Evolutionary conservation across 2,888 invertebrate species (phyloP), one percentile per base, ranked within the genome.

Genomic region (Yponomeuta cagnagella): DNA sequence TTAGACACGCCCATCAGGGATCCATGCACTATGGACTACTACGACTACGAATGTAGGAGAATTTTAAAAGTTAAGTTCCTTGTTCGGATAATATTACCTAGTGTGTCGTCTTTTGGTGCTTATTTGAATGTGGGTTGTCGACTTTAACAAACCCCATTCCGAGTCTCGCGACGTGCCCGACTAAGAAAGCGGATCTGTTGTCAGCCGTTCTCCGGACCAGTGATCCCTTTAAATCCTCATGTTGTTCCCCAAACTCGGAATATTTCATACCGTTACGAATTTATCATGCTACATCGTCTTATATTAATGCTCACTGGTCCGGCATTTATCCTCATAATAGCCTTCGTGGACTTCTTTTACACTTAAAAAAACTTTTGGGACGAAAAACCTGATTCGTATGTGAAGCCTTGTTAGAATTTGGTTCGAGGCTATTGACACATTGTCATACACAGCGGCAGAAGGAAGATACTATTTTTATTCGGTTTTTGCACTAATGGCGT

Each of bases 1-100:
- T 80, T 78, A 80, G 78, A 79, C 80, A 75, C 78, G 75, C 73
- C 73, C 75, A 75, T 71, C 63, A 70, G 75, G 78, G 76, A 15
- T 4, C 12, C 52, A 58, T 58, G 6, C 8, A 43, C 43, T 43
- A 43, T 6, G 9, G 52, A 58, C 1, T 58, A 15, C 15, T 15
- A 12, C 52, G 15, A 12, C 15, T 10, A 2, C 10, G 10, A 15
- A 58, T 58, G 52, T 58, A 15, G 15, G 15, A 58, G 52, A 58
- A 15, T 58, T 58, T 58, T 15, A 58, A 58, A 15, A 58, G 12
- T 58, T 2, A 10, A 64, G 64, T 64, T 8, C n/a, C 30, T n/a
- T 10, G 30, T 64, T 64, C 10, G 30, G 64, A 58, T 58, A 15
- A 12, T 58, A 58, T 58, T 58, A 15, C 52, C 23, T 1, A 23